phyloP scores from a whole-genome alignment of 2,113 vertebrate species.

The Gopherus evgoodei region DNA sequence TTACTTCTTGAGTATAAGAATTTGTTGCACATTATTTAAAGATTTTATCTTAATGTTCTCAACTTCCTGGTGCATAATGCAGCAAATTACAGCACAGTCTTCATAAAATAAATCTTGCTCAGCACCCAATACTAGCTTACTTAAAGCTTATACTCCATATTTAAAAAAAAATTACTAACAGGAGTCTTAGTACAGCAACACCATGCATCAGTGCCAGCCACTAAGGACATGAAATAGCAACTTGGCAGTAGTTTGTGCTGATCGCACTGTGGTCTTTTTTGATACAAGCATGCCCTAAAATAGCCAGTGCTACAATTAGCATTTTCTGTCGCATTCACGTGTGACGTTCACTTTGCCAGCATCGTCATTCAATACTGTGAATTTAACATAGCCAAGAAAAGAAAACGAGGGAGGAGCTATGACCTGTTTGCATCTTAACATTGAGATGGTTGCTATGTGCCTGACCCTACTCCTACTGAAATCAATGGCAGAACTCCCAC shows the following conservation, averaged over 20 bases:
- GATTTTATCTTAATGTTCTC: not conserved
- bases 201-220: not conserved
- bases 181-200: not conserved
- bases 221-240: fast-evolving
- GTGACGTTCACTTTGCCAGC: not conserved
- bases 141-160: not conserved
- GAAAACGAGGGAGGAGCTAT: not conserved
- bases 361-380: fast-evolving
- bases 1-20: constrained; percentile 22
- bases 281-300: not conserved
- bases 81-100: not conserved
- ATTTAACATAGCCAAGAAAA: not conserved
- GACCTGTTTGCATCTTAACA: not conserved
- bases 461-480: not conserved
- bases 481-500: not conserved
- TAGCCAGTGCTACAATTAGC: not conserved
- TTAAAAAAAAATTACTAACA: not conserved
- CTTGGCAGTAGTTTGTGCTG: not conserved
- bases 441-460: not conserved
- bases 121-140: not conserved
- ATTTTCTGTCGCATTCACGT: not conserved
- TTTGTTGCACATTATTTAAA: not conserved
- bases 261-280: fast-evolving
- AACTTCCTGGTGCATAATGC: constrained; percentile 32
- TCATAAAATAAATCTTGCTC: not conserved